Conservation (phyloP, 2,113 vertebrate genomes). For the Callopanchax toddi region DNA sequence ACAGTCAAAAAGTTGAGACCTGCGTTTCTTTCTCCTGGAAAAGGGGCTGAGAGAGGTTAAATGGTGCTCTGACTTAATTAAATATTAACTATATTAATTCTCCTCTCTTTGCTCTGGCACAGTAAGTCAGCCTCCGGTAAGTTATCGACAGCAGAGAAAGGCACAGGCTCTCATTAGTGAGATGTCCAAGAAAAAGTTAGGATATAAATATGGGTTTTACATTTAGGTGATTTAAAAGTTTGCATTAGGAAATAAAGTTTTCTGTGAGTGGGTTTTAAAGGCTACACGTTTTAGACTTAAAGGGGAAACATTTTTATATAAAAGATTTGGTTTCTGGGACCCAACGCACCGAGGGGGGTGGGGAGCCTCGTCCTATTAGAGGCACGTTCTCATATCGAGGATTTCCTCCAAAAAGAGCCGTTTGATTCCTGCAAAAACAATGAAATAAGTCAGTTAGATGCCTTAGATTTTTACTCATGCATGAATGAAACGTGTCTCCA, state of each 20-base stretch:
- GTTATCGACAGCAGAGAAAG: constrained; percentile 21
- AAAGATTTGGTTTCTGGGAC: constrained; percentile 60
- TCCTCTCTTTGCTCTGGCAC: constrained; percentile 25
- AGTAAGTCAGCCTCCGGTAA: constrained; percentile 1
- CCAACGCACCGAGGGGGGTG: constrained; percentile 92
- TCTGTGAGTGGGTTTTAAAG: not conserved
- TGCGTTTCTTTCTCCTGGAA: constrained; percentile 18
- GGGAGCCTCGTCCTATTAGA: constrained; percentile 93
- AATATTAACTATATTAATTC: constrained; percentile 65
- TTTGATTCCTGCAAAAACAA: constrained; percentile 86
- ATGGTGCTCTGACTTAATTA: constrained; percentile 46
- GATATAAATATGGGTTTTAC: not conserved
- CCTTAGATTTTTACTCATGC: not conserved
- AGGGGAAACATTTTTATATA: constrained; percentile 42
- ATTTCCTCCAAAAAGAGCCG: constrained; percentile 90
- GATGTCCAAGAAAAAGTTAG: not conserved
- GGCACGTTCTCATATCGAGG: constrained; percentile 95
- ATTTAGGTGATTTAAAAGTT: not conserved
- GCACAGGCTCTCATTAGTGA: constrained; percentile 12
- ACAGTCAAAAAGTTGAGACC: constrained; percentile 14
- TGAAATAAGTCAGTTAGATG: not conserved
- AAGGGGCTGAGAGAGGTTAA: constrained; percentile 37
- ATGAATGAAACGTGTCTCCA: not conserved
- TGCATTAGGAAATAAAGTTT: not conserved
- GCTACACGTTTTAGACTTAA: no score